Conservation (phyloP, 2,797 vertebrate genomes). For the Melanogrammus aeglefinus region DNA sequence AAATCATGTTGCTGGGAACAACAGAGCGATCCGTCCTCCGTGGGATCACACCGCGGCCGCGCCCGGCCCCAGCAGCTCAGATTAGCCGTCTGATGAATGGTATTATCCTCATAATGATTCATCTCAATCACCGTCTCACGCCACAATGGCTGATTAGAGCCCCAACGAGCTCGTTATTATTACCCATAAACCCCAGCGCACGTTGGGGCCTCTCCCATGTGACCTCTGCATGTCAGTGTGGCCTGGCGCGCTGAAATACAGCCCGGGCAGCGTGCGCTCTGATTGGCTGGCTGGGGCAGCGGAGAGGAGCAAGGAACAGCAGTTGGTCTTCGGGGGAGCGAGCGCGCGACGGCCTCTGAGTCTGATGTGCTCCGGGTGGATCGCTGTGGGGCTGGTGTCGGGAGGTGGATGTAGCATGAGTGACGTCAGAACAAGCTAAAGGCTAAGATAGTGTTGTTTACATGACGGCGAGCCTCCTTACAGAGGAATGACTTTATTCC, state of each 20-base stretch:
- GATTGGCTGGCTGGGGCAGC: background rate
- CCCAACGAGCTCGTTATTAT: background rate
- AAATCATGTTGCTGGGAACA: conserved; percentile 1
- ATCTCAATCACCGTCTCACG: conserved; percentile 26
- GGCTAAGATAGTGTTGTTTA: background rate
- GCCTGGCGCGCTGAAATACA: background rate
- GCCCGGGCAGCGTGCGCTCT: background rate
- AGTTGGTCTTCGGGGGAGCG: too few relatives aligned
- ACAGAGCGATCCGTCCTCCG: background rate
- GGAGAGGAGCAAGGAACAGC: background rate
- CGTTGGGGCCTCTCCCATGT: background rate
- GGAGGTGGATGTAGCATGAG: background rate
- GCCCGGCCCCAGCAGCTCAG: background rate
- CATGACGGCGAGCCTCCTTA: background rate
- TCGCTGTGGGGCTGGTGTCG: background rate
- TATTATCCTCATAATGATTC: background rate
- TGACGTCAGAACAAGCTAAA: background rate
- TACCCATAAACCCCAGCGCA: background rate
- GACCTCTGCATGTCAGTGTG: background rate
- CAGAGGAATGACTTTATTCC: background rate
- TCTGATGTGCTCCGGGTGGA: background rate
- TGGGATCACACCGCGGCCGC: background rate
- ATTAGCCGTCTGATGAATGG: background rate
- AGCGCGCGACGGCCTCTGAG: background rate
- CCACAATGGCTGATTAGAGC: conserved; percentile 1